Evolutionary conservation across 2,113 vertebrate genomes (phyloP), one percentile per base, ranked within the genome.

Genomic region (Cavia aperea): DNA sequence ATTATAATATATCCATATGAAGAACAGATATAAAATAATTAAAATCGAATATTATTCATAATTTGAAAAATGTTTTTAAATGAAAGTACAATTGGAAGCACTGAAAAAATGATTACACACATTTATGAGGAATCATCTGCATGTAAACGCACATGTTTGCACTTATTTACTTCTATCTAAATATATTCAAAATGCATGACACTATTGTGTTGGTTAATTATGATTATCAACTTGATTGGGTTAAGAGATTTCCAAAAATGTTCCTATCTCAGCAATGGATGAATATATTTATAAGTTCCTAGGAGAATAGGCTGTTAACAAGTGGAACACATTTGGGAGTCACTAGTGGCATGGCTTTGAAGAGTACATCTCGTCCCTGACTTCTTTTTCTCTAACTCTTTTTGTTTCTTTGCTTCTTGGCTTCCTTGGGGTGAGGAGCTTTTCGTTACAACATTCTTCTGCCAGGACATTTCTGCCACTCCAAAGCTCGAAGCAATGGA

Each of bases 1-100:
- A 83, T 86, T 66, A 49, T 66, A 95, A 81, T 62, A 4, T 11
- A 33, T 6, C 21, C 36, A 29, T 43, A 81, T 36, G 14, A 86
- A 12, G 23, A 86, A 86, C 65, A 91, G 19, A 62, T 39, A 87
- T n/a, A 81, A 88, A 77, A 72, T 68, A 92, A 89, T 49, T 91
- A 81, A 86, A 77, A 73, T 75, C 49, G 68, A 11, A 33, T 49
- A 36, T 21, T 93, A 1, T 63, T 82, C 36, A 85, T 60, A 70
- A 75, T 58, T 62, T 54, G 10, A 43, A 7, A 88, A 84, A 88
- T 43, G 10, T 0, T 31, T 31, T 84, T 72, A 81, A 88, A 78
- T 29, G 60, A 91, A 63, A 91, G 73, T 75, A 29, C 39, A 49
- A 66, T 8, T 87, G 23, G 75, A 84, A 95, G 88, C 36, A 12